A percentile compares a stretch with the other conserved stretches of the same genome.
Conservation (phyloP, 2,113 vertebrate genomes). For the Tiliqua scincoides region DNA sequence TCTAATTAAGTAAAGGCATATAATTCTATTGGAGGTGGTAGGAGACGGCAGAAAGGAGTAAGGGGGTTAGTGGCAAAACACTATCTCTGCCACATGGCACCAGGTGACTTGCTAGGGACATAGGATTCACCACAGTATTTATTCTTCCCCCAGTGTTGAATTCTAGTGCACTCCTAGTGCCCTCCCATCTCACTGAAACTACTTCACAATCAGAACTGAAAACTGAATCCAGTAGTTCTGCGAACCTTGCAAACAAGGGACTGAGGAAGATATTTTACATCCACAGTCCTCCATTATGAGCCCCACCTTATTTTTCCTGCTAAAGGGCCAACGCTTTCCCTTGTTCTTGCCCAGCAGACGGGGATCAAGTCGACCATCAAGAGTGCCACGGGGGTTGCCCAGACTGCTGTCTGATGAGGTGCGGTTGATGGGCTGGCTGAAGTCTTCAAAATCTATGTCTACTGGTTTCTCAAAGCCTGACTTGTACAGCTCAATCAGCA, state of each 20-base stretch:
- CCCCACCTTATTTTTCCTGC: conserved; percentile 90
- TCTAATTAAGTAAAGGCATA: not conserved
- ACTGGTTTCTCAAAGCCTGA: conserved; percentile 88
- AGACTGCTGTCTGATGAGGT: conserved; percentile 87
- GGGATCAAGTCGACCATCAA: conserved; percentile 74
- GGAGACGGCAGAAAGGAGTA: not conserved
- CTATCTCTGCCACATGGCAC: not conserved
- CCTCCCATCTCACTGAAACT: not conserved
- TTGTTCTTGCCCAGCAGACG: conserved; percentile 76
- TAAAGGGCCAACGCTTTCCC: conserved; percentile 88
- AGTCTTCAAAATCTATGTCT: conserved; percentile 91
- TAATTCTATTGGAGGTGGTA: not conserved
- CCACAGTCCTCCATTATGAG: not conserved
- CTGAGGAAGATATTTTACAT: not conserved
- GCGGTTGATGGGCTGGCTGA: conserved; percentile 89
- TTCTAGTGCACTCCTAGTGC: no score
- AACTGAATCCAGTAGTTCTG: not conserved
- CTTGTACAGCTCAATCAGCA: conserved; percentile 88
- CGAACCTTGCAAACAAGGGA: not conserved
- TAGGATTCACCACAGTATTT: no score
- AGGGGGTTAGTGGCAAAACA: not conserved
- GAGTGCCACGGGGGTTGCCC: conserved; percentile 81
- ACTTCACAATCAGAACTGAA: not conserved
- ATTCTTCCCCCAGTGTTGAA: no score
- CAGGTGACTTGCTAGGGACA: not conserved